These are phyloP conservation scores for Halcyon senegalensis DNA, from an alignment of 2,113 vertebrate species.

Conservation along the genomic window DNA sequence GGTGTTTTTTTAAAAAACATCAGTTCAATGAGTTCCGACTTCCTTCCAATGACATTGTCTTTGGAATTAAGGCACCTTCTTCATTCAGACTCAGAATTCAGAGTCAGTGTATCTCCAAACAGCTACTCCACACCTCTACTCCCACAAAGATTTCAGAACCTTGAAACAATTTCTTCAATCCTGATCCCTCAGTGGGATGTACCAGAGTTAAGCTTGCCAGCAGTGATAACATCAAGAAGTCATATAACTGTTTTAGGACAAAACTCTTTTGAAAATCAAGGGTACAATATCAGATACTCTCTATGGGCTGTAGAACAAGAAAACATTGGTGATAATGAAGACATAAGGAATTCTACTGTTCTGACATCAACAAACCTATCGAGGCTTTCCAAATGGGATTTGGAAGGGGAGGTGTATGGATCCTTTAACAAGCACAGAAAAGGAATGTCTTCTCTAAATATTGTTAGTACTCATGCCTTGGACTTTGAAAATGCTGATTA, in stretches of 20 bases:
- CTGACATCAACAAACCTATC: not conserved
- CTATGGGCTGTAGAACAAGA: not conserved
- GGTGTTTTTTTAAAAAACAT: not conserved
- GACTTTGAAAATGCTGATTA: constrained; percentile 23
- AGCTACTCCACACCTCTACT: constrained; percentile 31
- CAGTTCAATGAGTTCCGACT: not conserved
- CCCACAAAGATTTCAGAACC: constrained; percentile 3
- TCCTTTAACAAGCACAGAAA: not conserved
- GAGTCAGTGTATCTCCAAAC: not conserved
- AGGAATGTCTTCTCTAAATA: not conserved
- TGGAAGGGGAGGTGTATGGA: not conserved
- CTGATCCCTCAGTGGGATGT: not conserved
- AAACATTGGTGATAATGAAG: not conserved
- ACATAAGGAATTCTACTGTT: not conserved
- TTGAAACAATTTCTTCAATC: constrained; percentile 6
- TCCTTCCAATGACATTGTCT: not conserved
- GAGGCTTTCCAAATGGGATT: not conserved
- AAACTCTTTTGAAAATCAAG: not conserved
- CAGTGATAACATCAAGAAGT: not conserved
- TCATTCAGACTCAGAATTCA: not conserved
- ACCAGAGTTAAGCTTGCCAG: not conserved
- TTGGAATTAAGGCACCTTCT: constrained; percentile 30
- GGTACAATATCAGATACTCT: not conserved
- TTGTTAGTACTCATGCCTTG: not conserved
- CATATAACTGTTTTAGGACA: not conserved